These are phyloP conservation scores for Clarias fuscus DNA, from an alignment of 2,797 vertebrate species.

Conservation along the genomic window DNA sequence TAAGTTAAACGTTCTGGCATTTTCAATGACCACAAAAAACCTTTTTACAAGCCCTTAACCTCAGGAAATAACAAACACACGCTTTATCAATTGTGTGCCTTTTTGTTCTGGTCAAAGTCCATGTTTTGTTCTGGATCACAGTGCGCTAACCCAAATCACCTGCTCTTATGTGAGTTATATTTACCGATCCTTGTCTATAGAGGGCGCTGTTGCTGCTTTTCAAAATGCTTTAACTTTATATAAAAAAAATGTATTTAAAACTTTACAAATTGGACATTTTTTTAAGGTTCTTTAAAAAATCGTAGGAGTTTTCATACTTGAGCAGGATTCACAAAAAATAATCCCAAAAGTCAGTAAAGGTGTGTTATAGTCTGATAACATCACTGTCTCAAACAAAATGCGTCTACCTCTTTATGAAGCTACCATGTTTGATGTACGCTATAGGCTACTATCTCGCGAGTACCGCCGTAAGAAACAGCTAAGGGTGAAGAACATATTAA, in stretches of 20 bases:
- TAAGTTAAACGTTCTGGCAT: neutral
- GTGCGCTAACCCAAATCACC: constrained; percentile 34
- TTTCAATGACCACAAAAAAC: neutral
- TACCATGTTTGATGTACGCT: neutral
- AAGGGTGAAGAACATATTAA: neutral
- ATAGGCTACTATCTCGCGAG: neutral
- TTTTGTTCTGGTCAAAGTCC: constrained; percentile 45
- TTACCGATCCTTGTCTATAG: neutral
- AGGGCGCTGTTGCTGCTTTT: neutral
- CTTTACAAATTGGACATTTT: neutral
- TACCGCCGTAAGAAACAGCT: neutral
- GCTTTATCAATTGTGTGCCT: neutral
- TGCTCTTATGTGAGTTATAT: constrained; percentile 8
- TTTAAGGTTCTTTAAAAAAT: neutral
- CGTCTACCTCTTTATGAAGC: neutral
- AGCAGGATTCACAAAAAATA: neutral
- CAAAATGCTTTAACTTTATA: neutral
- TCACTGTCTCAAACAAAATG: neutral
- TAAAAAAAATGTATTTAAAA: no score
- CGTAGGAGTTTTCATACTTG: neutral
- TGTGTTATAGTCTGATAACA: no score
- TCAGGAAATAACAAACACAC: neutral
- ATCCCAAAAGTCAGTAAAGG: neutral
- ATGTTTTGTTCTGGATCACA: neutral
- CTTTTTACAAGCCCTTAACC: neutral